These are phyloP conservation scores for Channa striata DNA, from an alignment of 2,797 vertebrate species.

Conservation along the genomic window DNA sequence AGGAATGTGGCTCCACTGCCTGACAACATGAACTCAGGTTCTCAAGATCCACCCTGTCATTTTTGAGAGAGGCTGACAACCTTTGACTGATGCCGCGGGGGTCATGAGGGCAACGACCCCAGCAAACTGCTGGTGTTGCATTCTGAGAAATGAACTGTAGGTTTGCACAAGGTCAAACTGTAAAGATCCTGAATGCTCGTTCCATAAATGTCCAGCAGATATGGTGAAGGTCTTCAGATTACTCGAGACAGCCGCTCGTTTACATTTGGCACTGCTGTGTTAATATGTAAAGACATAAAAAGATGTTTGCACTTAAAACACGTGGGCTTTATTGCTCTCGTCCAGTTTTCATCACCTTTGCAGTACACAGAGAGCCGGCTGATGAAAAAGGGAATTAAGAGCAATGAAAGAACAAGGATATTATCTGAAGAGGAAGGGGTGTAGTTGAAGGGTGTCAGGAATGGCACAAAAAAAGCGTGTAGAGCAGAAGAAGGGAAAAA, in stretches of 20 bases:
- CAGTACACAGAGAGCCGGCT: slow-evolving; percentile 32
- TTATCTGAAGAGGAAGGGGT: slow-evolving; percentile 64
- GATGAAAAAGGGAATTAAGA: slow-evolving; percentile 69
- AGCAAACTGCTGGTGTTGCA: slow-evolving; percentile 67
- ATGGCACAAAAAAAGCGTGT: slow-evolving; percentile 69
- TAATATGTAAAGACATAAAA: slow-evolving; percentile 55
- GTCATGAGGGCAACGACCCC: slow-evolving; percentile 58
- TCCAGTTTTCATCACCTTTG: slow-evolving; percentile 58
- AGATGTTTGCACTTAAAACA: slow-evolving; percentile 58
- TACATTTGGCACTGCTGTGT: slow-evolving; percentile 50
- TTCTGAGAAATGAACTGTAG: slow-evolving; percentile 72
- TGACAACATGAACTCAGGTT: slow-evolving; percentile 65
- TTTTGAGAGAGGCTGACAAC: slow-evolving; percentile 59
- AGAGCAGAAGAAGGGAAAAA: slow-evolving; percentile 73
- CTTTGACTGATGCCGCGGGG: slow-evolving; percentile 55
- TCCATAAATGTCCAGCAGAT: slow-evolving; percentile 68
- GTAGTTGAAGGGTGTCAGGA: slow-evolving; percentile 69
- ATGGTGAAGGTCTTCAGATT: slow-evolving; percentile 21
- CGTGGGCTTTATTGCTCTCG: slow-evolving; percentile 49
- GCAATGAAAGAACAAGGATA: slow-evolving; percentile 62
- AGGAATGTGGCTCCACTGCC: slow-evolving; percentile 57
- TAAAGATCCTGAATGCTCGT: slow-evolving; percentile 61
- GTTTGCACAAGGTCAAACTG: slow-evolving; percentile 71
- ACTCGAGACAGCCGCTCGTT: slow-evolving; percentile 37
- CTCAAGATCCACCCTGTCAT: slow-evolving; percentile 64